Evolutionary conservation across 2,797 vertebrate genomes (phyloP), one percentile per base, ranked within the genome.

Genomic region (Carcharodon carcharias): DNA sequence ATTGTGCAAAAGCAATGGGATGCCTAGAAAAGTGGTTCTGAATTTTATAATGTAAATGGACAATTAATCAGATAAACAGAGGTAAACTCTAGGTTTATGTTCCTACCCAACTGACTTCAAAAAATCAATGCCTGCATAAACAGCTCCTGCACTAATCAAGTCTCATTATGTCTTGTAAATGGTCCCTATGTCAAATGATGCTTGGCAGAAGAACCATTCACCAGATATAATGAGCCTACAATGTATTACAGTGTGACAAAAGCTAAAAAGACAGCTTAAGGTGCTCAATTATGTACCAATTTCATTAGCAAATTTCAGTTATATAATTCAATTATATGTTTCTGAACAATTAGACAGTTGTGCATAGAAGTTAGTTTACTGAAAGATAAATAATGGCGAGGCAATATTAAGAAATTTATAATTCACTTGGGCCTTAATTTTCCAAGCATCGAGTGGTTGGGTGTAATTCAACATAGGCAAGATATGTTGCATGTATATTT

Each of bases 271-370:
- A 95, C 26, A 95, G 54, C 35, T 35, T 56, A 71, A 73, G 94
- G 67, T 95, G 67, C 50, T 95, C 45, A 95, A 95, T 95, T 73
- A 95, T 95, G 28, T 45, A 93, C 61, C n/a, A 93, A 93, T 65
- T 93, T 40, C 61, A 65, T 93, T 26, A 45, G 35, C 8, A 45
- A 45, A 40, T 65, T 67, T 93, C 6, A 61, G 67, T 93, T 93
- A 18, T 26, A 65, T 67, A 18, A 93, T 67, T 45, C n/a, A 11
- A 67, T 93, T n/a, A 40, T 45, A 93, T 45, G 58, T 18, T 92
- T 92, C 58, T 21, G 58, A 92, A 89, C 28, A 58, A 91, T 61
- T 61, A 63, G 89, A 92, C 28, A 92, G 18, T 93, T 93, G 16
- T 9, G n/a, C 3, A 28, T n/a, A 0, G n/a, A 80, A 89, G 89